Percentiles rank a stretch among this genome's conserved stretches.
phyloP scores from a whole-genome alignment of 2,888 invertebrate species.

The Congeria kusceri region DNA sequence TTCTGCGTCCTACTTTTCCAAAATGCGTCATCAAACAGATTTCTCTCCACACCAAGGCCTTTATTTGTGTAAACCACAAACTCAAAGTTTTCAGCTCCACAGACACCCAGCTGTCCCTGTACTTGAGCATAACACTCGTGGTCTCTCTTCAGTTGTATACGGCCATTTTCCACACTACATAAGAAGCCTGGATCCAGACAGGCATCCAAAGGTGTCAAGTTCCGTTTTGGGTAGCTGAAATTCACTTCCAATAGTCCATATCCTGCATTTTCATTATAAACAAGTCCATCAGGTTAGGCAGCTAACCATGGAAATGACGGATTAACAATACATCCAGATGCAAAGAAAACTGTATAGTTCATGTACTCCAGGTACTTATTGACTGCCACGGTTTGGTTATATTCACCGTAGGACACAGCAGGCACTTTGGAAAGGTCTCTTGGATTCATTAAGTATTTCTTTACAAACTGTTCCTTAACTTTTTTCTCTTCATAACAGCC shows the following conservation, averaged over 20 bases:
- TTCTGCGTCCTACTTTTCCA: slow-evolving; percentile 1
- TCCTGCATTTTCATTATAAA: slow-evolving; percentile 31
- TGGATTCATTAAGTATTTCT: neutral
- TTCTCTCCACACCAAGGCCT: slow-evolving; percentile 31
- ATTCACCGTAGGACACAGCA: neutral
- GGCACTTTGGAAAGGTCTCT: neutral
- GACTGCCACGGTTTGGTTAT: neutral
- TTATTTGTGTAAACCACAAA: slow-evolving; percentile 45
- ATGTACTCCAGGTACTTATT: slow-evolving; percentile 9
- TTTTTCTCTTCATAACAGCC: slow-evolving; percentile 4
- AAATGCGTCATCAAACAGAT: slow-evolving; percentile 9
- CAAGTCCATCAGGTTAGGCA: slow-evolving; percentile 47
- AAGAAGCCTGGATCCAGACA: slow-evolving; percentile 20
- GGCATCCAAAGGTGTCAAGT: slow-evolving; percentile 33
- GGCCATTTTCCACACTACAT: neutral
- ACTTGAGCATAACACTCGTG: slow-evolving; percentile 51
- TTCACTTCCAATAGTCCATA: slow-evolving; percentile 53
- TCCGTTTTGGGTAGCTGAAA: slow-evolving; percentile 35
- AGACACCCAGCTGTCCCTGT: slow-evolving; percentile 42
- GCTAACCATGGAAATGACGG: slow-evolving; percentile 52
- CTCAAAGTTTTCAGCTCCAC: slow-evolving; percentile 37
- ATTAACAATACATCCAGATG: slow-evolving; percentile 35
- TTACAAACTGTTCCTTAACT: slow-evolving; percentile 14
- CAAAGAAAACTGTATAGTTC: slow-evolving; percentile 23
- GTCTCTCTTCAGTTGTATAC: slow-evolving; percentile 16